phyloP scores from a whole-genome alignment of 2,888 invertebrate species.

The Leptinotarsa haldemani region DNA sequence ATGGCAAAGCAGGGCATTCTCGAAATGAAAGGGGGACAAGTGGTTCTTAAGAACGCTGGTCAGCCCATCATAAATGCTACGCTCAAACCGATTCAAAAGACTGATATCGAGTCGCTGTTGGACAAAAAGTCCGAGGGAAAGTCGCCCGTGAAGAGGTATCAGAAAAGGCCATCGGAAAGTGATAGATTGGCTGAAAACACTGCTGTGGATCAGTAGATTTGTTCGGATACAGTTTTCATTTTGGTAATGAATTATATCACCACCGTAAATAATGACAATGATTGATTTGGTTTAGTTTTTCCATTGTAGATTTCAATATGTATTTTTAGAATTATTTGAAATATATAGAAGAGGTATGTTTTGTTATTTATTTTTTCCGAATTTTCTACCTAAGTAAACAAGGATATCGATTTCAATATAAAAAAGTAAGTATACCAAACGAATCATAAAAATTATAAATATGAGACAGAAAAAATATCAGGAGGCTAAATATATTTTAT shows the following conservation, averaged over 20 bases:
- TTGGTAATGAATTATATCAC: not conserved
- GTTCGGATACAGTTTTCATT: not conserved
- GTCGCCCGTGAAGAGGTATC: constrained; percentile 44
- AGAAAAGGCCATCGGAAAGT: constrained; percentile 24
- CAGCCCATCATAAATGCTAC: constrained; percentile 51
- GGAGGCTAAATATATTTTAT: no score
- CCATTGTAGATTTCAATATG: not conserved
- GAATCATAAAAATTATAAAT: no score
- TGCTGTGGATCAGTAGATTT: not conserved
- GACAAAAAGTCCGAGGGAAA: constrained; percentile 38
- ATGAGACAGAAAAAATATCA: no score
- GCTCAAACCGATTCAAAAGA: constrained; percentile 48
- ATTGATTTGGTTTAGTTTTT: not conserved
- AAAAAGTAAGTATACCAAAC: not conserved
- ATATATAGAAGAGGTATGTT: not conserved
- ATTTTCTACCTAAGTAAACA: no score
- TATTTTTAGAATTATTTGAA: not conserved
- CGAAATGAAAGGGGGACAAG: constrained; percentile 50
- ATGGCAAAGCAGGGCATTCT: constrained; percentile 71
- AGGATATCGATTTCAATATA: not conserved
- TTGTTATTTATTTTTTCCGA: not conserved
- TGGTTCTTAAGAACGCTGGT: constrained; percentile 49
- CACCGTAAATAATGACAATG: not conserved
- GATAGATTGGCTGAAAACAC: not conserved
- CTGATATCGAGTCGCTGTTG: constrained; percentile 50